Evolutionary conservation across 2,888 invertebrate species (phyloP), one percentile per base, ranked within the genome.

Genomic region (Mimas tiliae): DNA sequence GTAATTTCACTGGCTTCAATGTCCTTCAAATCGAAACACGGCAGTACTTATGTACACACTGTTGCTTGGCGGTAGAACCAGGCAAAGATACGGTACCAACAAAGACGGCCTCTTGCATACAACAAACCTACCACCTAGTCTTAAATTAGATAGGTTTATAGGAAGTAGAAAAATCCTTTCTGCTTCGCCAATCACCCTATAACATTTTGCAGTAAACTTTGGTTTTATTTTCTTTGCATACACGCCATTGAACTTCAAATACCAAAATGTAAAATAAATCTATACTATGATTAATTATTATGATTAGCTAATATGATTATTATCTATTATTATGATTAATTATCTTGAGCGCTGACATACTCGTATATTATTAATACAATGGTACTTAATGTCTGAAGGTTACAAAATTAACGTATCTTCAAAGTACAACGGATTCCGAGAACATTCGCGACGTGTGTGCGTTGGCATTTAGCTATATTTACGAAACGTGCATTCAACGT

Each of bases 391-490:
- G 64, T 50, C 70, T 78, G 76, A 81, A 78, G 77, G 79, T 72
- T 77, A 67, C 62, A 72, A 63, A 71, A 72, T 69, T 71, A 67
- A 69, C 66, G 66, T 70, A 64, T 67, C 67, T 68, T 70, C 65
- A 65, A 66, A 68, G 68, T 70, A 70, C 67, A 65, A 74, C 74
- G 68, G 69, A 67, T 70, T 72, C 69, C 68, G 67, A 73, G 78
- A 80, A 78, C 74, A 75, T 77, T 73, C 72, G 72, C 73, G 78
- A 81, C 71, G 75, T 80, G 77, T 81, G 78, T 84, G 80, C 78
- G 79, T 78, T 91, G 89, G 77, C 89, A 90, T 91, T 91, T 90
- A 86, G 80, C 75, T 73, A 71, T 74, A 72, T 85, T 91, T 89
- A 81, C 90, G 90, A 89, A 89, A 90, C 77, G 72, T 73, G 76